phyloP scores from a whole-genome alignment of 1,140 invertebrate species.

The Apocrypta bakeri region DNA sequence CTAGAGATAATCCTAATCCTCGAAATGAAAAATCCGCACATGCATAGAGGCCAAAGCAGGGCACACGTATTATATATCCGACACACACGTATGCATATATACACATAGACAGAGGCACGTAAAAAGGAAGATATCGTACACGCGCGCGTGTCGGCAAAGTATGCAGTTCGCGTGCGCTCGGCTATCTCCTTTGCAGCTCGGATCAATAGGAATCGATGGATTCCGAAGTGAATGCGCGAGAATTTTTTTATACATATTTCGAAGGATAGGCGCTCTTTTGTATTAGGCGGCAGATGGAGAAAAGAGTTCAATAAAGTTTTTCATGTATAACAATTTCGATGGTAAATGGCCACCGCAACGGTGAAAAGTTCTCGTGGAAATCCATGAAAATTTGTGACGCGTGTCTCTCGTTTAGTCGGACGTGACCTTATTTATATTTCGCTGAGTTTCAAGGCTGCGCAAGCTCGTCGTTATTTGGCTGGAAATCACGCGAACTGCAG shows the following conservation, averaged over 20 bases:
- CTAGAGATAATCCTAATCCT: slow-evolving; percentile 19
- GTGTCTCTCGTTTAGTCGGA: neutral
- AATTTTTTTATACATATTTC: neutral
- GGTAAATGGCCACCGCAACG: neutral
- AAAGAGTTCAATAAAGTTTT: neutral
- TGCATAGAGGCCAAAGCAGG: neutral
- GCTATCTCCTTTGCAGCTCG: neutral
- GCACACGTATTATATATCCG: too few species aligned
- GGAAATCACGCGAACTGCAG: neutral
- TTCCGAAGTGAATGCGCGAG: neutral
- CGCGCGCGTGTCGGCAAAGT: neutral
- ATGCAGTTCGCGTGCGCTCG: slow-evolving; percentile 11
- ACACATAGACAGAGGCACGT: neutral
- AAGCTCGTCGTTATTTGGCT: neutral
- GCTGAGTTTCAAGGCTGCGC: neutral
- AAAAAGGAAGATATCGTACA: slow-evolving; percentile 26
- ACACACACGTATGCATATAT: neutral
- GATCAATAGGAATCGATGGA: neutral
- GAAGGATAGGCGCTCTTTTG: neutral
- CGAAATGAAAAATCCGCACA: slow-evolving; percentile 29
- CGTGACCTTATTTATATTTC: neutral
- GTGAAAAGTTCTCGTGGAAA: neutral
- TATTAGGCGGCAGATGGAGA: too few species aligned
- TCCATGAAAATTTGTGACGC: neutral
- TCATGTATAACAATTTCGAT: too few species aligned